Conservation (phyloP, 2,797 vertebrate genomes). For the Choloepus didactylus region DNA sequence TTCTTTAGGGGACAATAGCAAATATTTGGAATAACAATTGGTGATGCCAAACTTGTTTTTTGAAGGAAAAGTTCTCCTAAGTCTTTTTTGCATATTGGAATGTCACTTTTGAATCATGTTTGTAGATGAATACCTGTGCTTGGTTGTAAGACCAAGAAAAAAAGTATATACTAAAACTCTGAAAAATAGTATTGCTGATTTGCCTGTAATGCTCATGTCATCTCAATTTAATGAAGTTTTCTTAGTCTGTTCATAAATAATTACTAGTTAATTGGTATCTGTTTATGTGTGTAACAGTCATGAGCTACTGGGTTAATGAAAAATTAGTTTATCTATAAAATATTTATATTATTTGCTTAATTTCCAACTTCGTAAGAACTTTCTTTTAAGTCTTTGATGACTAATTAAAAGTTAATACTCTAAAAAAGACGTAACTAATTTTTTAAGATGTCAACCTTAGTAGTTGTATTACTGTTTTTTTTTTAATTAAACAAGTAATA, state of each 20-base stretch:
- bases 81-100: slow-evolving; percentile 18
- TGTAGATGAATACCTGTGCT: background rate
- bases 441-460: slow-evolving; percentile 23
- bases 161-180: background rate
- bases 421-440: slow-evolving; percentile 11
- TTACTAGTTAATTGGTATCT: slow-evolving; percentile 21
- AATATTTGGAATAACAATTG: slow-evolving; percentile 46
- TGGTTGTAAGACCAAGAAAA: slow-evolving; percentile 49
- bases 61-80: slow-evolving; percentile 12
- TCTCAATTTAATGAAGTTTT: slow-evolving; percentile 49
- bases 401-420: slow-evolving; percentile 59
- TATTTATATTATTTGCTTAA: slow-evolving; percentile 19
- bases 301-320: slow-evolving; percentile 25
- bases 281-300: slow-evolving; percentile 18
- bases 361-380: slow-evolving; percentile 27
- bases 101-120: slow-evolving; percentile 41
- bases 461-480: slow-evolving; percentile 28
- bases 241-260: slow-evolving; percentile 52
- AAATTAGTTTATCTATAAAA: background rate
- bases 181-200: slow-evolving; percentile 52
- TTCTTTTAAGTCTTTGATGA: background rate
- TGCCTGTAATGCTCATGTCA: slow-evolving; percentile 31
- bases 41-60: slow-evolving; percentile 43
- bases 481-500: slow-evolving; percentile 40
- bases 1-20: slow-evolving; percentile 51